Evolutionary conservation across 2,888 invertebrate genomes (phyloP).

Genomic region (Carterocephalus palaemon): DNA sequence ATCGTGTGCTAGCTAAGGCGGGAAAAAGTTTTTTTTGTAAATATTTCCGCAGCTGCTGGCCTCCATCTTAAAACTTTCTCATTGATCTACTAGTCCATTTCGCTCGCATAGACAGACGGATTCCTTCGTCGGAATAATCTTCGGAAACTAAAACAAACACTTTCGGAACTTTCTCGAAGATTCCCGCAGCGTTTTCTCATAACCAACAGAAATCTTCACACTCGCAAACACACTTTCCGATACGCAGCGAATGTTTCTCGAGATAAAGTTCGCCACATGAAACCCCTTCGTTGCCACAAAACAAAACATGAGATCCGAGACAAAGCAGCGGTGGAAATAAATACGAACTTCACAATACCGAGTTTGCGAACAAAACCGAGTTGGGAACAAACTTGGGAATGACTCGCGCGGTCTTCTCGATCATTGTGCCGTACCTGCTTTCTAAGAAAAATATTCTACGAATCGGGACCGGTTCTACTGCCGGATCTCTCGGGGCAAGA

Average conservation of each 20-base stretch:
- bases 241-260: conserved; percentile 18
- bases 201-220: conserved; percentile 12
- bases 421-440: conserved; percentile 14
- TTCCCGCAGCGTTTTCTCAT: conserved; percentile 12
- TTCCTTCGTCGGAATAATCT: too few relatives aligned
- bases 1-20: too few relatives aligned
- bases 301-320: conserved; percentile 20
- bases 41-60: too few relatives aligned
- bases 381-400: conserved; percentile 22
- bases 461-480: conserved; percentile 1
- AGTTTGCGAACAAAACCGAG: conserved; percentile 22
- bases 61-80: too few relatives aligned
- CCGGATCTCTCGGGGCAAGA: too few relatives aligned
- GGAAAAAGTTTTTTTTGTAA: too few relatives aligned
- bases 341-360: conserved; percentile 20
- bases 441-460: conserved; percentile 9
- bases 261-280: conserved; percentile 21
- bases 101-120: too few relatives aligned
- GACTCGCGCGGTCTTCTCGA: conserved; percentile 21
- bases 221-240: conserved; percentile 20
- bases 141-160: not conserved
- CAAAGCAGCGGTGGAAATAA: conserved; percentile 21
- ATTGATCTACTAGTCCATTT: too few relatives aligned
- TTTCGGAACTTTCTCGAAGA: not conserved
- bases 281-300: conserved; percentile 23